A percentile compares a stretch with the other conserved stretches of the same genome.
Evolutionary conservation across 2,113 vertebrate species (phyloP).

Genomic region (Ceyx margarethae): DNA sequence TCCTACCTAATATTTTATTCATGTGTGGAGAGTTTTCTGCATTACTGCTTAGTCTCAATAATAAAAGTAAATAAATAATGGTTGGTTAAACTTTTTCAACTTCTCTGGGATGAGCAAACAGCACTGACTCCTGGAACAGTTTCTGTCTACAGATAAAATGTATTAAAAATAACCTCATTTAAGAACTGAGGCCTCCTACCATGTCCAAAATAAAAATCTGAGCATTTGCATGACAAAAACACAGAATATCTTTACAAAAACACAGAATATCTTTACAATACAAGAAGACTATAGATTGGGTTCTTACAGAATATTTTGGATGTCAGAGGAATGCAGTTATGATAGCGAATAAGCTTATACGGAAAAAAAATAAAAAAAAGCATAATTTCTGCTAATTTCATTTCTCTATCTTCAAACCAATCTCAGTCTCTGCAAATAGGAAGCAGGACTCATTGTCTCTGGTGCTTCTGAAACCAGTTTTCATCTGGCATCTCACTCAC

Average conservation of each 20-base stretch:
- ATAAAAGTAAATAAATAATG: conserved; percentile 44
- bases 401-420: neutral
- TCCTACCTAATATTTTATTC: conserved; percentile 68
- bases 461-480: neutral
- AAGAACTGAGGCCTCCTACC: neutral
- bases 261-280: neutral
- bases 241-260: neutral
- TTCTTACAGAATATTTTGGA: neutral
- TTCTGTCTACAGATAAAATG: neutral
- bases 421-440: neutral
- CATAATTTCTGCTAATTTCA: neutral
- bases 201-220: neutral
- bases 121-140: neutral
- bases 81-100: neutral
- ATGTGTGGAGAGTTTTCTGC: conserved; percentile 59
- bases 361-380: neutral
- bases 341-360: neutral
- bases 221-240: neutral
- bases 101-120: neutral
- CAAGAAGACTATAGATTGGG: neutral
- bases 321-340: neutral
- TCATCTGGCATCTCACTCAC: neutral
- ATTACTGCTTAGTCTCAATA: conserved; percentile 34
- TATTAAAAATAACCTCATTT: neutral
- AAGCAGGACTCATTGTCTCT: neutral